Percentiles rank a stretch among this genome's conserved stretches.
These are phyloP conservation scores for Agrochola lychnidis DNA, from an alignment of 2,888 invertebrate species.

Conservation along the genomic window DNA sequence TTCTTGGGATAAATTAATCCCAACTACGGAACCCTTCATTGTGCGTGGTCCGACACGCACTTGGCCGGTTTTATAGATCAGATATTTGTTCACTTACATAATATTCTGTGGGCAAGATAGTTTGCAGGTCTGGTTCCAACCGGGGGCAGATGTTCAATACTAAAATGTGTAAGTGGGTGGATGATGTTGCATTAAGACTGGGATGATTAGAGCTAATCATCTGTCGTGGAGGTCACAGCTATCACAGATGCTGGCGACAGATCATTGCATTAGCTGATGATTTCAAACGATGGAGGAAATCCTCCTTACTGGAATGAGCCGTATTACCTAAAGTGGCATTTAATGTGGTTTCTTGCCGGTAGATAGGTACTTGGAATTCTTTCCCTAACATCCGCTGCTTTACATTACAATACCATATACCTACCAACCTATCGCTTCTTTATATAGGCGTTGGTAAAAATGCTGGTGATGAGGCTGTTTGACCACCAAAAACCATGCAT, in stretches of 20 bases:
- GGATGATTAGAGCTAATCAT: conserved; percentile 43
- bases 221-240: conserved; percentile 54
- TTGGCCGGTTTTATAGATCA: conserved; percentile 1
- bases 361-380: conserved; percentile 7
- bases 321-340: conserved; percentile 61
- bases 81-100: conserved; percentile 14
- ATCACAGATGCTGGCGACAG: conserved; percentile 52
- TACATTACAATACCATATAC: not conserved
- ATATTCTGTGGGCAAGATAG: not conserved
- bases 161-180: conserved; percentile 31
- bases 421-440: not conserved
- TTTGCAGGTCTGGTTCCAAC: conserved; percentile 12
- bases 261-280: conserved; percentile 57
- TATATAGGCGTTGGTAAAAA: not conserved
- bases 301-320: conserved; percentile 76
- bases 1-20: too few relatives aligned
- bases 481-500: not conserved
- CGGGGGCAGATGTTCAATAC: conserved; percentile 5
- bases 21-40: too few relatives aligned
- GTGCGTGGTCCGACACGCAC: too few relatives aligned
- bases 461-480: not conserved
- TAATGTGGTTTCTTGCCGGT: conserved; percentile 27
- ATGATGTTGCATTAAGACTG: conserved; percentile 22
- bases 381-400: not conserved
- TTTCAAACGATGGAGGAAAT: conserved; percentile 76